Evolutionary conservation across 2,113 vertebrate species (phyloP).

Genomic region (Sus scrofa): T2T-Sscrofa CM000813.6:42283001-42283500

Average conservation of each 20-base stretch:
- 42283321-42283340: neutral
- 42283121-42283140: constrained; percentile 9
- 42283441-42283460: constrained; percentile 40
- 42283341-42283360: neutral
- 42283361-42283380: neutral
- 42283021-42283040: neutral
- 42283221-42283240: constrained; percentile 35
- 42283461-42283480: neutral
- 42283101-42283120: neutral
- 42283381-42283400: neutral
- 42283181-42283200: neutral
- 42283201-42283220: neutral
- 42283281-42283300: neutral
- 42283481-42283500: neutral
- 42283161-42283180: constrained; percentile 33
- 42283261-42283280: neutral
- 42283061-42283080: constrained; percentile 12
- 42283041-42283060: neutral
- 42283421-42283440: neutral
- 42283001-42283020: neutral
- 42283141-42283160: neutral
- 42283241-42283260: neutral
- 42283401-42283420: neutral
- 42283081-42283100: neutral
- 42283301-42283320: constrained; percentile 33